Conservation (phyloP, 1,140 invertebrate genomes). For the Drosophila miranda region DNA sequence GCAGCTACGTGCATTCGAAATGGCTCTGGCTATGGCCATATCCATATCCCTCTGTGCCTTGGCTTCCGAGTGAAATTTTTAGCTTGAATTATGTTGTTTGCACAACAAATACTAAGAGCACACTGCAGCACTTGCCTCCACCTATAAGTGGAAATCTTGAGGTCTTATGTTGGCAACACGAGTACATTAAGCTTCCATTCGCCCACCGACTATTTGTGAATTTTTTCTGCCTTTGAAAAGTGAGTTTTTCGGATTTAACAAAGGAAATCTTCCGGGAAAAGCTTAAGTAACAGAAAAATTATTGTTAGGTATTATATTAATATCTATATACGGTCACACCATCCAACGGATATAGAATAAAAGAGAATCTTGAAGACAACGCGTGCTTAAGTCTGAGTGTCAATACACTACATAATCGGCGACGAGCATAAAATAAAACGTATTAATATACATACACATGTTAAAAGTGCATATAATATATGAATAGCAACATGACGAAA, state of each 20-base stretch:
- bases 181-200: constrained; percentile 16
- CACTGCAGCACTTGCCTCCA: constrained; percentile 17
- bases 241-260: constrained; percentile 34
- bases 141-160: constrained; percentile 15
- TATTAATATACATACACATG: no score
- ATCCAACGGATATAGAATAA: no score
- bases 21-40: constrained; percentile 38
- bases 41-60: constrained; percentile 33
- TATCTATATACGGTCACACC: no score
- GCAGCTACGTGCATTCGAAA: constrained; percentile 47
- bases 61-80: constrained; percentile 35
- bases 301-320: no score
- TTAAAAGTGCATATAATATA: no score
- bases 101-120: constrained; percentile 51
- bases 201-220: constrained; percentile 10
- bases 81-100: constrained; percentile 61
- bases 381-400: no score
- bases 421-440: no score
- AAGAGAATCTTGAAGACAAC: no score
- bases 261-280: constrained; percentile 12
- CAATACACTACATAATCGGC: no score
- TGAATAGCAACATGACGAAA: no score
- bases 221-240: constrained; percentile 41
- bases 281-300: constrained; percentile 19
- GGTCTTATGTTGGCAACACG: neutral